Percentiles rank a stretch among this genome's conserved stretches.
These are phyloP conservation scores for Microcebus ravelobensis DNA, from an alignment of 2,113 vertebrate genomes.

Conservation along the genomic window DNA sequence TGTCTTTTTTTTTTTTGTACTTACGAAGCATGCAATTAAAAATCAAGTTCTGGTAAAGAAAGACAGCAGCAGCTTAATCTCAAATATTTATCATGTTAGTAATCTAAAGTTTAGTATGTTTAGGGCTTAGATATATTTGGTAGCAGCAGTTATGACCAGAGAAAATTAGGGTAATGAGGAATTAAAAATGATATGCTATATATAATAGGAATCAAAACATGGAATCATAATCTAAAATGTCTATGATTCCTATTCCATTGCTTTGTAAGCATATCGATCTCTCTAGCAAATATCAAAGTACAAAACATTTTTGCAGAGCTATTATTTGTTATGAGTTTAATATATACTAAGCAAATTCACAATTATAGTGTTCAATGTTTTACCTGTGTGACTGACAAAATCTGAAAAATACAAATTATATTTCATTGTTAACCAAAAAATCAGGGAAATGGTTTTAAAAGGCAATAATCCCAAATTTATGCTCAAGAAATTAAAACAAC, in stretches of 20 bases:
- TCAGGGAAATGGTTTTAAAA: neutral
- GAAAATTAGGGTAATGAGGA: neutral
- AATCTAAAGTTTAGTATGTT: neutral
- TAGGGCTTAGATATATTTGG: neutral
- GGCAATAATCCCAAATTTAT: neutral
- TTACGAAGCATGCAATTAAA: neutral
- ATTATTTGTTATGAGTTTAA: neutral
- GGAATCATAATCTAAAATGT: neutral
- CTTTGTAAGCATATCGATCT: neutral
- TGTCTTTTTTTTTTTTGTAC: neutral
- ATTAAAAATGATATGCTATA: neutral
- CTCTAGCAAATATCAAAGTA: neutral
- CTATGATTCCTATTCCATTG: neutral
- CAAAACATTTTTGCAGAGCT: neutral
- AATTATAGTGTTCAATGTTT: neutral
- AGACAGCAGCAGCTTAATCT: neutral
- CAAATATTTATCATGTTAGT: neutral
- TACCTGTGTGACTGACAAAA: neutral
- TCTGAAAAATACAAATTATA: neutral
- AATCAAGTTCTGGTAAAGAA: neutral
- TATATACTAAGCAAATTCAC: neutral
- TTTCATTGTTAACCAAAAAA: neutral
- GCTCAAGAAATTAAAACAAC: conserved; percentile 1
- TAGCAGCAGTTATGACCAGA: neutral
- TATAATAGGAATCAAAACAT: neutral